phyloP scores from a whole-genome alignment of 2,797 vertebrate genomes.

The Eupleurogrammus muticus region DNA sequence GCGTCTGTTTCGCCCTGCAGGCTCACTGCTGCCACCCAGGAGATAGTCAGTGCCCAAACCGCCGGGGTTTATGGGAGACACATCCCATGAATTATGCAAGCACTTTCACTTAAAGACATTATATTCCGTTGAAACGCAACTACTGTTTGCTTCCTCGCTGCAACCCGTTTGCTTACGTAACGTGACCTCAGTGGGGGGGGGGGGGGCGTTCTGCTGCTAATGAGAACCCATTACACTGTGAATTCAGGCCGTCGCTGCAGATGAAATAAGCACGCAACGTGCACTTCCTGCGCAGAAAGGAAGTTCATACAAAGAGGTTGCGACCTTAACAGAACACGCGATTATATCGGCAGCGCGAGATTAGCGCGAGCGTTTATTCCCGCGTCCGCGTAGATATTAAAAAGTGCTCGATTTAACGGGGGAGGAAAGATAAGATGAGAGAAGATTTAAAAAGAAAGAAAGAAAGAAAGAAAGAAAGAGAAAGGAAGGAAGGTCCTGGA shows the following conservation, averaged over 20 bases:
- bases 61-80: constrained; percentile 39
- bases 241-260: constrained; percentile 28
- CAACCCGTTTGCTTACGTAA: constrained; percentile 16
- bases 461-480: constrained; percentile 18
- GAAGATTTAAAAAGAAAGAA: constrained; percentile 9
- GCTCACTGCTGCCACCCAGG: constrained; percentile 46
- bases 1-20: constrained; percentile 53
- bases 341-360: constrained; percentile 11
- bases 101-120: constrained; percentile 37
- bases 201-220: too few species aligned
- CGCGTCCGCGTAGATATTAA: constrained; percentile 11
- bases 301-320: constrained; percentile 35
- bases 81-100: constrained; percentile 46
- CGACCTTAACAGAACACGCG: constrained; percentile 4
- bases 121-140: constrained; percentile 36
- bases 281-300: constrained; percentile 55
- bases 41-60: constrained; percentile 39
- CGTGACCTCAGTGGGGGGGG: not conserved
- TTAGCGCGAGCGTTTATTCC: constrained; percentile 24
- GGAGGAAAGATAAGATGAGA: constrained; percentile 2
- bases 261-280: constrained; percentile 41
- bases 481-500: constrained; percentile 24
- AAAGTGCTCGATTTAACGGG: constrained; percentile 26
- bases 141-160: constrained; percentile 15
- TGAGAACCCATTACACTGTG: constrained; percentile 26